Base-by-base conservation (phyloP, 2,797 vertebrate species). In the Champsocephalus gunnari region DNA sequence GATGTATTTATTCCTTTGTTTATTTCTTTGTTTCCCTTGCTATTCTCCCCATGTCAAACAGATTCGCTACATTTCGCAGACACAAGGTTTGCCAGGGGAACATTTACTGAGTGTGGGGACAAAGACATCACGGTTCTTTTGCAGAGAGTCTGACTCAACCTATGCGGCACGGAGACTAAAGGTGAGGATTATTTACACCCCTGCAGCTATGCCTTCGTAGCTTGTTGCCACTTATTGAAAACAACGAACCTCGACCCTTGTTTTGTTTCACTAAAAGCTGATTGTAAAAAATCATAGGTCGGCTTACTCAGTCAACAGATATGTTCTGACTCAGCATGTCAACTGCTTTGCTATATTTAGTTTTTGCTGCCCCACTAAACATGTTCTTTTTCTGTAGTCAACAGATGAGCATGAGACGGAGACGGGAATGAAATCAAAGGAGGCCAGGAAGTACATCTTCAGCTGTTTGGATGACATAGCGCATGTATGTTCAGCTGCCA, bases 61-160 rank as follows among this genome's bases (percentile, higher is more conserved):
- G 98, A 99, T 99, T 93, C 97, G 98, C 94, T 99, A 98, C 92
- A 99, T 99, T 94, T 99, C 98, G 79, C 98, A 99, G 96, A 99
- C 98, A 50, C 98, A 99, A 96, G 98, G 98, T 83, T 95, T 96
- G 80, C 98, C 98, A 28, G 96, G 96, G 89, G 97, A 99, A 80
- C 96, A 97, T 84, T 92, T 99, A 84, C 88, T 99, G 91, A 99
- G 97, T 79, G 91, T 96, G 83, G 98, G 97, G 88, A 99, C 98
- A 5, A 99, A 99, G 95, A 99, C 98, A 0, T 91, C 95, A 49
- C 95, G 98, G 84, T 99, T 99, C 94, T 99, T 99, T 94, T 96
- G 96, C 92, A 96, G 94, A 94, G 97, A 98, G 90, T 94, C 96
- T 0, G 97, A 98, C 87, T 94, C 95, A 61, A 93, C 96, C 73